phyloP scores from a whole-genome alignment of 2,888 invertebrate genomes.

The Andrena dorsata region DNA sequence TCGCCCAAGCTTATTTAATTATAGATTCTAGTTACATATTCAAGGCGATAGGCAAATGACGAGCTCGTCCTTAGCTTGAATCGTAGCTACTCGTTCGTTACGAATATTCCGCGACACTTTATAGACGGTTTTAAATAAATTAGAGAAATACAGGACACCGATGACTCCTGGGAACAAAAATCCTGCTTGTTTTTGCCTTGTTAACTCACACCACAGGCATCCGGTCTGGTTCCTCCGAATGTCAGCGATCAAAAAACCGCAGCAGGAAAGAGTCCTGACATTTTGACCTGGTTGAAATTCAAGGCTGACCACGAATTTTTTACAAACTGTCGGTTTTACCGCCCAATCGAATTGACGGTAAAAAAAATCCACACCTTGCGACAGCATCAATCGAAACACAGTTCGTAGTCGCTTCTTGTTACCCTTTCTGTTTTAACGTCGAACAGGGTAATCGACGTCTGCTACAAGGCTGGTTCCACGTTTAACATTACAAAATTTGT shows the following conservation, averaged over 20 bases:
- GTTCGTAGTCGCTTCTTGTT: not conserved
- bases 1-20: conserved; percentile 4
- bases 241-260: conserved; percentile 38
- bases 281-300: conserved; percentile 58
- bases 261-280: conserved; percentile 32
- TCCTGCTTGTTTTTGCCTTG: not conserved
- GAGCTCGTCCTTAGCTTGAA: not conserved
- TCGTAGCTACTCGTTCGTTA: not conserved
- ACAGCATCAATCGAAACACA: not conserved
- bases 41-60: conserved; percentile 25
- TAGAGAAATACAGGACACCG: not conserved
- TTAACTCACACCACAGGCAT: conserved; percentile 11
- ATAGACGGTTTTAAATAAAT: not conserved
- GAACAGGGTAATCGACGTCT: not conserved
- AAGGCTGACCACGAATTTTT: conserved; percentile 49
- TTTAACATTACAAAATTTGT: not conserved
- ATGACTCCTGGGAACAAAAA: not conserved
- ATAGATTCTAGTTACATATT: conserved; percentile 15
- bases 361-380: too few species aligned
- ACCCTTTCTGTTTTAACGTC: not conserved
- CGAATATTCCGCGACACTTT: not conserved
- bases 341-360: not conserved
- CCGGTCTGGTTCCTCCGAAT: conserved; percentile 16
- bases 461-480: not conserved
- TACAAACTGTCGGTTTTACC: not conserved